Conservation (phyloP, 2,113 vertebrate genomes). For the Enhydra lutris region DNA sequence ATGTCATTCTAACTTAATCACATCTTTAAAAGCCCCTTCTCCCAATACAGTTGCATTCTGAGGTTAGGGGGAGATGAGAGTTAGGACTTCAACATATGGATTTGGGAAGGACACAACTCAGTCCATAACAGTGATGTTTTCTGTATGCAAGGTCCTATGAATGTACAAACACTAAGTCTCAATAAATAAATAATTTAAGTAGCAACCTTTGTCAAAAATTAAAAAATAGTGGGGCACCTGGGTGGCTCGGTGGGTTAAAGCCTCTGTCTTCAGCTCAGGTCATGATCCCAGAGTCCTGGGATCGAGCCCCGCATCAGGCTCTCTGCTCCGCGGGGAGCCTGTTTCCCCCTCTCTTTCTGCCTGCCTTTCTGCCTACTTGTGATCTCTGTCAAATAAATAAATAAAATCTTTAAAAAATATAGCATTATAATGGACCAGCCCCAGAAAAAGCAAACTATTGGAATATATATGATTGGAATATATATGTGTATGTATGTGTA, state of each 20-base stretch:
- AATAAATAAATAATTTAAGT: not conserved
- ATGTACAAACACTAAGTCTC: not conserved
- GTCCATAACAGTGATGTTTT: not conserved
- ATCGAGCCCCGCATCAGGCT: too few relatives aligned
- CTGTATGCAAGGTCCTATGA: not conserved
- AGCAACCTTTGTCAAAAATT: not conserved
- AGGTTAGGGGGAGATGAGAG: not conserved
- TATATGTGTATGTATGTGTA: too few relatives aligned
- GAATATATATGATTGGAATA: too few relatives aligned
- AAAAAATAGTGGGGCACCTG: too few relatives aligned
- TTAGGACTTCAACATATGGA: not conserved
- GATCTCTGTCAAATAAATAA: too few relatives aligned
- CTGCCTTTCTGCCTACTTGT: too few relatives aligned
- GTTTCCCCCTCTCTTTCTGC: too few relatives aligned
- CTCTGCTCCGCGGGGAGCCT: too few relatives aligned
- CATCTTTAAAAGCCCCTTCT: not conserved
- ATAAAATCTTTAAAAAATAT: not conserved
- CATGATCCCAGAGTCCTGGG: too few relatives aligned
- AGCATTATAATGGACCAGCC: not conserved
- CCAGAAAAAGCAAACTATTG: not conserved
- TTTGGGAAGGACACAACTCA: not conserved
- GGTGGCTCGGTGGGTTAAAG: too few relatives aligned
- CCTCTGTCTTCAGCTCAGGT: too few relatives aligned
- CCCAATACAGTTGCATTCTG: not conserved
- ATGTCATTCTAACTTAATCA: not conserved